phyloP scores from a whole-genome alignment of 2,113 vertebrate species.

The Ictalurus punctatus region DNA sequence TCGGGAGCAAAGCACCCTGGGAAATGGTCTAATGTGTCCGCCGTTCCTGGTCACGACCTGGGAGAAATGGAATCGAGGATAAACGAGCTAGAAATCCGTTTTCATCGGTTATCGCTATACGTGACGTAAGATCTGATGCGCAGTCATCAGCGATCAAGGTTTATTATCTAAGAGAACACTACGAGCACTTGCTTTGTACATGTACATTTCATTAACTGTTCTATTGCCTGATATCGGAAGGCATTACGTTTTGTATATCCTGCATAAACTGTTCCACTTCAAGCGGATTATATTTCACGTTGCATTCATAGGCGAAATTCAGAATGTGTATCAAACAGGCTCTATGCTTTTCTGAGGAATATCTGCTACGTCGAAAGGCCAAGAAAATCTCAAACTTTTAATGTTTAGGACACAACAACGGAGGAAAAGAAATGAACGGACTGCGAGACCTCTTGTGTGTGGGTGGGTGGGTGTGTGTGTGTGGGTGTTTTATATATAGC shows the following conservation, averaged over 20 bases:
- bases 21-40: slow-evolving; percentile 61
- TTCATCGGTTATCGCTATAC: neutral
- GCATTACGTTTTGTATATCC: neutral
- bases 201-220: neutral
- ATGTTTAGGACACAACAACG: neutral
- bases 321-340: neutral
- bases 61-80: slow-evolving; percentile 57
- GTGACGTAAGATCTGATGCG: neutral
- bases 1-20: slow-evolving; percentile 32
- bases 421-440: neutral
- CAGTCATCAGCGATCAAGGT: too few relatives aligned
- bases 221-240: neutral
- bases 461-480: neutral
- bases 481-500: neutral
- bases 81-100: slow-evolving; percentile 17
- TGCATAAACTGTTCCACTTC: neutral
- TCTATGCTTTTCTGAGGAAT: neutral
- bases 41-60: slow-evolving; percentile 70
- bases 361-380: neutral
- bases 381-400: neutral
- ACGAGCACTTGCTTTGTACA: neutral
- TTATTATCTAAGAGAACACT: neutral
- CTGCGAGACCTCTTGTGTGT: too few relatives aligned
- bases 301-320: too few relatives aligned
- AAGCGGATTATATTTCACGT: neutral